Evolutionary conservation across 1,140 invertebrate species (phyloP), one percentile per base, ranked within the genome.

Genomic region (Bombus picipes): DNA sequence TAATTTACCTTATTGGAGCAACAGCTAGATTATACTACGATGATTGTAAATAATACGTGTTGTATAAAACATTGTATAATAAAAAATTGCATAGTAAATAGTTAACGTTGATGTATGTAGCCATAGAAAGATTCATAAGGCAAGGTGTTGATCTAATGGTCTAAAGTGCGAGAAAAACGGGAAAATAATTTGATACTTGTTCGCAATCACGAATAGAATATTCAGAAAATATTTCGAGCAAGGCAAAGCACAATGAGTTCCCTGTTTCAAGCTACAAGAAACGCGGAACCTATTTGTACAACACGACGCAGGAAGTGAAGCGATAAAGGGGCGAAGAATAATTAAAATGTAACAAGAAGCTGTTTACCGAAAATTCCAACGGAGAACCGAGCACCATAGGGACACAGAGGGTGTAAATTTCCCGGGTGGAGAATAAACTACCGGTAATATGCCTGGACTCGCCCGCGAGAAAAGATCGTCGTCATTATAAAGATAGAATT

Each of bases 401-500:
- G 22, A 32, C 39, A 8, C 25, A 8, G 71, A n/a, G 70, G 28
- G 59, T 59, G 71, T 85, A 85, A 85, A 85, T 85, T 85, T 81
- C 71, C 83, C 83, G 25, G 6, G 59, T 22, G 47, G 76, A 81
- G 80, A 81, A 81, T 85, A 85, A 85, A 85, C 57, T 85, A 85
- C 78, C 78, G 70, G 77, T 66, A 85, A 74, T 81, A 74, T 74
- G 71, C 70, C 59, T 37, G 77, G 71, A 62, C 70, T 81, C 78
- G 68, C n/a, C 53, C 70, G 78, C 78, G 83, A 57, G 83, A 85
- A 85, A 85, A 85, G 78, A 85, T 85, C 77, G 83, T 74, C 78
- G 83, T 85, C 83, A 74, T 85, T 85, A 85, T 85, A 85, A 81
- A 85, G 83, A 85, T 85, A 81, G 83, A 85, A 85, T 85, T 85